Base-by-base conservation (phyloP, 2,888 invertebrate genomes). In the Myathropa florea region DNA sequence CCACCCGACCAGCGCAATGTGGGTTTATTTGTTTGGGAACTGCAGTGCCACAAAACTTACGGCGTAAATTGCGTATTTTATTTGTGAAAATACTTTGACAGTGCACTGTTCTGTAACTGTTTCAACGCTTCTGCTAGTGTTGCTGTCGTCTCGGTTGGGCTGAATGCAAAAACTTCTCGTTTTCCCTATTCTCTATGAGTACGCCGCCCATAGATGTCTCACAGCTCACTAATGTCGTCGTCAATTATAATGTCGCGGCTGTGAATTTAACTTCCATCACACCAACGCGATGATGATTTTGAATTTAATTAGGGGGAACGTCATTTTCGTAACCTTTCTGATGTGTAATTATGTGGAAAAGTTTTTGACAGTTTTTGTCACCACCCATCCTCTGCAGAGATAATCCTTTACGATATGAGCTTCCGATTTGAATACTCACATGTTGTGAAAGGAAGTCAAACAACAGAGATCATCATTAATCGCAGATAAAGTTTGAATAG, bases 41-140 rank as follows among this genome's bases (percentile, higher is more conserved):
- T 81, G 68, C 68, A 21, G 23, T 75, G 68, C 57, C 57, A 14
- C 36, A 28, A 36, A 81, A 81, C 80, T 81, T 75, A 63, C 24
- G 61, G 68, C 75, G 63, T 75, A 81, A 81, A 81, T 75, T 81
- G 80, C 73, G 75, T 81, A 75, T 70, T 81, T 75, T 75, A 63
- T 81, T 75, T 67, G 75, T 68, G 24, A 30, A 55, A 77, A 65
- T 65, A 60, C 72, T 79, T 79, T 79, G 72, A 72, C 65, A 65
- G 53, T 23, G 33, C 23, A 46, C 46, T 30, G 23, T 4, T 36
- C 14, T 70, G 36, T 63, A 61, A 70, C 53, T 64, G 36, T 30
- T 78, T 23, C 30, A 70, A 2, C 30, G 55, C 28, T 36, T 46
- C 39, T 46, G 39, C 39, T n/a, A 6, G 39, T 4, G 46, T 26